Percentiles rank a stretch among this genome's conserved stretches.
These are phyloP conservation scores for Noturus placidus DNA, from an alignment of 2,113 vertebrate genomes.

Conservation along the genomic window DNA sequence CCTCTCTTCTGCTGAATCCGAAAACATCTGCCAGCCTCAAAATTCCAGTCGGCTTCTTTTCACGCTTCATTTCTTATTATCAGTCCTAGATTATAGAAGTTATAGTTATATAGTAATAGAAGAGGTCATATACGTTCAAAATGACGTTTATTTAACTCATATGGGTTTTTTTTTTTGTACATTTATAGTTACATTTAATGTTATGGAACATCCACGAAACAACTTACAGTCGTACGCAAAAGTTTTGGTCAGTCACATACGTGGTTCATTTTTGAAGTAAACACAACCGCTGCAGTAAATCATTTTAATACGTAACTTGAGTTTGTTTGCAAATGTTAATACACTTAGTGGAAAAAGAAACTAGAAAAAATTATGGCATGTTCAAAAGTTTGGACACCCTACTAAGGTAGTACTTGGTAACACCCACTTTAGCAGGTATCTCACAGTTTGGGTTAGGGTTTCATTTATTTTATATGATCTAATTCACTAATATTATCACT, in stretches of 20 bases:
- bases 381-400: too few species aligned
- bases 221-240: background rate
- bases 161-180: background rate
- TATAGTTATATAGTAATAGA: too few species aligned
- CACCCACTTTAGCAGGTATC: too few species aligned
- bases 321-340: too few species aligned
- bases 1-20: background rate
- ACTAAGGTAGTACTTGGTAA: too few species aligned
- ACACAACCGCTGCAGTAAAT: too few species aligned
- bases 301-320: background rate
- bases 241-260: background rate
- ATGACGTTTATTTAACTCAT: background rate
- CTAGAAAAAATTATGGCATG: too few species aligned
- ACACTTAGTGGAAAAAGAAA: too few species aligned
- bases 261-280: too few species aligned
- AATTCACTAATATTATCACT: background rate
- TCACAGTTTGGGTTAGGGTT: background rate
- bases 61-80: background rate
- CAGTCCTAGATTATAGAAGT: background rate
- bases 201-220: background rate
- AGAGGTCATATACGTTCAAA: background rate
- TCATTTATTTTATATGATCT: background rate
- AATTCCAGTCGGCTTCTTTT: background rate
- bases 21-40: slow-evolving; percentile 27
- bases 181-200: background rate